Evolutionary conservation across 2,888 invertebrate genomes (phyloP).

Genomic region (Drosophila greeni): DNA sequence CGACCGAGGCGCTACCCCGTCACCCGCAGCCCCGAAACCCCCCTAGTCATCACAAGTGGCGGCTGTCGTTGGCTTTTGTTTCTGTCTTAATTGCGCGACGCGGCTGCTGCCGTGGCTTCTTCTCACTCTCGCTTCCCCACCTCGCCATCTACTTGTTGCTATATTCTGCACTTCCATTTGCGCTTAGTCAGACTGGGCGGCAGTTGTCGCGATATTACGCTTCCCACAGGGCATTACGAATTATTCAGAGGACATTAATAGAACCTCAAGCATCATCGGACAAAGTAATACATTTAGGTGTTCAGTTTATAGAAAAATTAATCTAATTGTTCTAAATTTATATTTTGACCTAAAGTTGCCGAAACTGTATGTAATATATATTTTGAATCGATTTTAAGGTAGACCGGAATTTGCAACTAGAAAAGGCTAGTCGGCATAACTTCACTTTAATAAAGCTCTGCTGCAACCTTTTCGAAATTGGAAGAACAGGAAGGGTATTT

Average conservation of each 20-base stretch:
- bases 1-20: conserved; percentile 10
- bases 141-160: conserved; percentile 65
- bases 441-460: not conserved
- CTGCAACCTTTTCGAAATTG: not conserved
- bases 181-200: conserved; percentile 70
- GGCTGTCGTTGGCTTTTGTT: conserved; percentile 46
- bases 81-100: conserved; percentile 69
- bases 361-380: not conserved
- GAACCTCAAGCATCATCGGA: not conserved
- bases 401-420: not conserved
- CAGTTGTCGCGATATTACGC: conserved; percentile 37
- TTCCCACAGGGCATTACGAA: not conserved
- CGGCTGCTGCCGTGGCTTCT: conserved; percentile 46
- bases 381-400: not conserved
- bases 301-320: not conserved
- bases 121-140: conserved; percentile 2
- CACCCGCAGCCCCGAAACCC: not conserved
- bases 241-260: not conserved
- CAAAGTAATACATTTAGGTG: not conserved
- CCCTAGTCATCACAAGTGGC: conserved; percentile 8
- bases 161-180: conserved; percentile 63
- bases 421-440: not conserved
- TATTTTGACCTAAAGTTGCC: not conserved
- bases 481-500: not conserved
- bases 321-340: not conserved